Evolutionary conservation across 2,797 vertebrate genomes (phyloP).

Genomic region (Poeciliopsis presidionis): DNA sequence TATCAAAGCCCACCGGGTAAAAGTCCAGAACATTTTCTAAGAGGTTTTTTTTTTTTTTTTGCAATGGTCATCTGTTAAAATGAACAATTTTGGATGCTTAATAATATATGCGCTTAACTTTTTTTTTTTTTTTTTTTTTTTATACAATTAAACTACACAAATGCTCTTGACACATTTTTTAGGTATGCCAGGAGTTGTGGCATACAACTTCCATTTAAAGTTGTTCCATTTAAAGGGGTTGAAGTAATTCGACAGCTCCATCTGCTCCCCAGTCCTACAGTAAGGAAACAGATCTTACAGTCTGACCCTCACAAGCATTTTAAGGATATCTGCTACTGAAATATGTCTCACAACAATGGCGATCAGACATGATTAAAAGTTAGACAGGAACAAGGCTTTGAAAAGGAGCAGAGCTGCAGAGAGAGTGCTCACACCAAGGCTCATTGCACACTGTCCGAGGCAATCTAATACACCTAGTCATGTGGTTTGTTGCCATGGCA

Average conservation of each 20-base stretch:
- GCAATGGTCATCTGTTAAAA: not conserved
- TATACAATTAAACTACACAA: not conserved
- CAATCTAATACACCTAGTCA: constrained; percentile 98
- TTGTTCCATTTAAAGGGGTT: not conserved
- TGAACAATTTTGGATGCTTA: not conserved
- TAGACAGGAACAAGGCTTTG: constrained; percentile 72
- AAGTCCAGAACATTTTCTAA: not conserved
- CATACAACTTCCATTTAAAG: not conserved
- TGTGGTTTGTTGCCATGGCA: constrained; percentile 96
- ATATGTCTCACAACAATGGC: constrained; percentile 19
- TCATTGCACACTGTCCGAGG: constrained; percentile 85
- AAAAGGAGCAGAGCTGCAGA: constrained; percentile 74
- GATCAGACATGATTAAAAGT: constrained; percentile 44
- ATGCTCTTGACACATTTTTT: not conserved
- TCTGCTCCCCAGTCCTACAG: constrained; percentile 18
- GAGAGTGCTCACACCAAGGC: constrained; percentile 81
- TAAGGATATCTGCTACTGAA: constrained; percentile 31
- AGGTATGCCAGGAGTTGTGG: not conserved
- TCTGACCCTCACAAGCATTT: constrained; percentile 3
- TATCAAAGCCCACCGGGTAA: not conserved
- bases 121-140: no score
- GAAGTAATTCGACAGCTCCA: not conserved
- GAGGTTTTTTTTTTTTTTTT: not conserved
- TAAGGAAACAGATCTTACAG: constrained; percentile 12
- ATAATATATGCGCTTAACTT: not conserved